Conservation (phyloP, 2,888 invertebrate species). For the Cerceris ruficornis region DNA sequence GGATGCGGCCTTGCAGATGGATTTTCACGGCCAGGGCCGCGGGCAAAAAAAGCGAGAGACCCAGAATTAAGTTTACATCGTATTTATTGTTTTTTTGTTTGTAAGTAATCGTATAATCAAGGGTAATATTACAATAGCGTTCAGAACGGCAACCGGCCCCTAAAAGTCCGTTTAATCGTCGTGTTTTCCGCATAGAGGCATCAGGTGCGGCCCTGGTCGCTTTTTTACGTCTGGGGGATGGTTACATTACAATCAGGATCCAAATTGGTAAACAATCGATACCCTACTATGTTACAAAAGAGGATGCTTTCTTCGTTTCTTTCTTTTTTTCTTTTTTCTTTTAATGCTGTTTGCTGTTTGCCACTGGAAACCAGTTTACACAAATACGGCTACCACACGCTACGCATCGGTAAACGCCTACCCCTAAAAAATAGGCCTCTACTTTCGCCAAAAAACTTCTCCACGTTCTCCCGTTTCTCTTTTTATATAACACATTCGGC, state of each 20-base stretch:
- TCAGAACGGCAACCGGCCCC: conserved; percentile 78
- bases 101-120: conserved; percentile 81
- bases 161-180: conserved; percentile 43
- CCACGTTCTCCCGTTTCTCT: no score
- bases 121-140: conserved; percentile 80
- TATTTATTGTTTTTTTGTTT: conserved; percentile 74
- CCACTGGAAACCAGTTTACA: conserved; percentile 74
- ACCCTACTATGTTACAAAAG: conserved; percentile 80
- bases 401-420: conserved; percentile 70
- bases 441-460: conserved; percentile 33
- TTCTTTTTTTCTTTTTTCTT: no score
- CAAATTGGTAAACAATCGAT: conserved; percentile 67
- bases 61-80: conserved; percentile 77
- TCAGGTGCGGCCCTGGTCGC: conserved; percentile 78
- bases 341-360: conserved; percentile 43
- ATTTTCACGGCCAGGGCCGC: conserved; percentile 68
- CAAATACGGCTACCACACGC: conserved; percentile 73
- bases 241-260: conserved; percentile 71
- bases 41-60: conserved; percentile 74
- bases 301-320: conserved; percentile 44
- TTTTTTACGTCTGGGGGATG: conserved; percentile 47
- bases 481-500: conserved; percentile 65
- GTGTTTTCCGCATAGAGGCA: conserved; percentile 67
- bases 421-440: conserved; percentile 59
- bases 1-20: conserved; percentile 25